phyloP scores from a whole-genome alignment of 2,797 vertebrate species.

The Arctocebus calabarensis region DNA sequence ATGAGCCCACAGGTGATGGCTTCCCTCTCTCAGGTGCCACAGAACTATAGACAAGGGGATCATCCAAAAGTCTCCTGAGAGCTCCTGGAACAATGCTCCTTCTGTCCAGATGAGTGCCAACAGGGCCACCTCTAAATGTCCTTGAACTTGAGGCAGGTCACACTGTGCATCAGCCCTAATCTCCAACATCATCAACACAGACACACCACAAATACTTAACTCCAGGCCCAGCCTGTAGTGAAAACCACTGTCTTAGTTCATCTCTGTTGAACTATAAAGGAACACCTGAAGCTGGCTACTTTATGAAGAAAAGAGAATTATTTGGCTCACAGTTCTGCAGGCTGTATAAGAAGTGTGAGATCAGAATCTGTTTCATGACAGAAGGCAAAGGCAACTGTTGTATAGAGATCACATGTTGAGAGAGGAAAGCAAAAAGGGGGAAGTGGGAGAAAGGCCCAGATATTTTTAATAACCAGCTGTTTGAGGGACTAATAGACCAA shows the following conservation, averaged over 20 bases:
- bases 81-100: background rate
- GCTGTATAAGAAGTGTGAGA: background rate
- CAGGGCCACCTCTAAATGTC: background rate
- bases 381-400: background rate
- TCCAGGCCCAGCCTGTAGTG: background rate
- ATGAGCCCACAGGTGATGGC: rapidly evolving
- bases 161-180: background rate
- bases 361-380: background rate
- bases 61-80: background rate
- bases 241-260: background rate
- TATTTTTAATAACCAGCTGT: background rate
- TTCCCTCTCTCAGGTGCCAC: background rate
- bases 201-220: background rate
- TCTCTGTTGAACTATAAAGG: background rate
- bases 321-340: background rate
- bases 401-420: background rate
- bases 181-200: background rate
- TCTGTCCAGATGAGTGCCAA: background rate
- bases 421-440: background rate
- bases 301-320: background rate
- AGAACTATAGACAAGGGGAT: background rate
- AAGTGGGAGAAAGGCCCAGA: too few species aligned
- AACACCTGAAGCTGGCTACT: background rate
- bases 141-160: background rate
- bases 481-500: background rate